phyloP scores from a whole-genome alignment of 2,797 vertebrate genomes.

The Harpagifer antarcticus region DNA sequence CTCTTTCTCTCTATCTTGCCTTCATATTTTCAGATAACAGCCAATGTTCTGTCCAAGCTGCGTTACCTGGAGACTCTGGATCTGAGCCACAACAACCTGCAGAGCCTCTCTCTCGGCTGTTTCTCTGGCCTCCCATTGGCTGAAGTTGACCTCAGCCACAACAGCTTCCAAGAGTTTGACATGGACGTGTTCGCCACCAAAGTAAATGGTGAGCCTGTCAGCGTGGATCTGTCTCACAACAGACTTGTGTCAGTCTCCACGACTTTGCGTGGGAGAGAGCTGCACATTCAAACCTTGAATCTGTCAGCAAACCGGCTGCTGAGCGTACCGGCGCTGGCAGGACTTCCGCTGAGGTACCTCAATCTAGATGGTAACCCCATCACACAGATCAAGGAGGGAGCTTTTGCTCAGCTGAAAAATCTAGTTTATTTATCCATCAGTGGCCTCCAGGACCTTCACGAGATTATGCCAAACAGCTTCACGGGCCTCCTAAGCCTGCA shows the following conservation, averaged over 20 bases:
- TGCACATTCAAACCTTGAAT: constrained; percentile 91
- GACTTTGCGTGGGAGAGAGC: constrained; percentile 53
- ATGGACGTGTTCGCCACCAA: constrained; percentile 87
- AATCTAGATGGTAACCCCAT: constrained; percentile 92
- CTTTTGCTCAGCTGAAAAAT: constrained; percentile 87
- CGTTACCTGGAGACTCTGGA: constrained; percentile 96
- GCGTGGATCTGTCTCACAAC: constrained; percentile 93
- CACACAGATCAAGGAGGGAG: constrained; percentile 78
- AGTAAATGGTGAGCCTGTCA: constrained; percentile 88
- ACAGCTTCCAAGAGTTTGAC: constrained; percentile 88
- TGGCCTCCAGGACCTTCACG: constrained; percentile 80
- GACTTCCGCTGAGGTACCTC: constrained; percentile 90
- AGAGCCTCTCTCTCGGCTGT: constrained; percentile 83
- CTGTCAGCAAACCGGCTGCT: constrained; percentile 89
- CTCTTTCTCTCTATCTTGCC: constrained; percentile 1
- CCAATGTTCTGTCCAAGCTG: constrained; percentile 91
- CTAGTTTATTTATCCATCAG: constrained; percentile 92
- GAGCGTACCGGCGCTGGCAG: constrained; percentile 84
- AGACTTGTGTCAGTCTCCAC: constrained; percentile 79
- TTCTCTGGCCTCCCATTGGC: constrained; percentile 91
- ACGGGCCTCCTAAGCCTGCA: constrained; percentile 88
- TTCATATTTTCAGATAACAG: constrained; percentile 76
- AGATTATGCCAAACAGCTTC: constrained; percentile 87
- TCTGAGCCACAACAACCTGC: constrained; percentile 92
- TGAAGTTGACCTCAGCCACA: constrained; percentile 94